A percentile compares a stretch with the other conserved stretches of the same genome.
Conservation (phyloP, 2,888 invertebrate species). For the Pachydiplax longipennis region DNA sequence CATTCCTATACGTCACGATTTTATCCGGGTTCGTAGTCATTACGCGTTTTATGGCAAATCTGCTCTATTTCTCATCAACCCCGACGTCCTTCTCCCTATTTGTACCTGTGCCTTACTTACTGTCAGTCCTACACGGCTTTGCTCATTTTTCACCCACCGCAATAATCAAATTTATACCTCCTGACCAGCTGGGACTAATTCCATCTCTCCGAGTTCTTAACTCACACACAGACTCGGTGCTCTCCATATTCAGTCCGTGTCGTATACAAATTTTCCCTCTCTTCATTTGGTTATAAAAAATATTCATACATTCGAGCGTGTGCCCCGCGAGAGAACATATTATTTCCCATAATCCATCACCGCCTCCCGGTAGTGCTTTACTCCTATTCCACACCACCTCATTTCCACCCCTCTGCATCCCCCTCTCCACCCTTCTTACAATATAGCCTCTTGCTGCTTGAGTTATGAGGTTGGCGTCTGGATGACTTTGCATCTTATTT, state of each 20-base stretch:
- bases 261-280: conserved; percentile 7
- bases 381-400: conserved; percentile 4
- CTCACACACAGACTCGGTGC: neutral
- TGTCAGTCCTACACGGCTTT: neutral
- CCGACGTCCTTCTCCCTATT: conserved; percentile 10
- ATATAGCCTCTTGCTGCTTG: conserved; percentile 25
- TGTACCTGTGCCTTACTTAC: conserved; percentile 5
- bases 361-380: conserved; percentile 24
- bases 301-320: neutral
- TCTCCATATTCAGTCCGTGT: neutral
- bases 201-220: neutral
- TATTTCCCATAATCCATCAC: conserved; percentile 43
- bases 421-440: neutral
- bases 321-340: neutral
- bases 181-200: conserved; percentile 3
- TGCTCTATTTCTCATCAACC: conserved; percentile 18
- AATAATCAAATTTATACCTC: conserved; percentile 27
- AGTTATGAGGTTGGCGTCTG: conserved; percentile 9
- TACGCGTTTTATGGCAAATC: neutral
- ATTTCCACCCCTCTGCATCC: neutral
- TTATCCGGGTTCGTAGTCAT: neutral
- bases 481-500: conserved; percentile 42
- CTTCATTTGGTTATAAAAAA: neutral
- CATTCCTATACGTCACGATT: neutral
- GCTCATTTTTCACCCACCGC: conserved; percentile 12